Conservation (phyloP, 2,888 invertebrate genomes). For the Orthosia gracilis region DNA sequence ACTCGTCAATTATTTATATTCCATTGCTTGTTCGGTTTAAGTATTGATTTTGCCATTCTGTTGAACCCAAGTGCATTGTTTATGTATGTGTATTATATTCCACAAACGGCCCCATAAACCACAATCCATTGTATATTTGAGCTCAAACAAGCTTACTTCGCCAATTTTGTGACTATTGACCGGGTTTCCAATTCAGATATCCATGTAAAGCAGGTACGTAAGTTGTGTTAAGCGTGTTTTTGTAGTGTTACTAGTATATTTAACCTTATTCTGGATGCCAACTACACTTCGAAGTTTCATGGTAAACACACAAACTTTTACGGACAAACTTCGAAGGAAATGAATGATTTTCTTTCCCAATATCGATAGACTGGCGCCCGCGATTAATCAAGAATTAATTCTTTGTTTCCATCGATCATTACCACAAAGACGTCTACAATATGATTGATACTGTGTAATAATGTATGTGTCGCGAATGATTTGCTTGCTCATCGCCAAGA, state of each 20-base stretch:
- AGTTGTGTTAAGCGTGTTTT: slow-evolving; percentile 43
- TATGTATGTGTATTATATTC: slow-evolving; percentile 62
- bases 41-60: slow-evolving; percentile 80
- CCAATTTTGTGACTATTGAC: slow-evolving; percentile 66
- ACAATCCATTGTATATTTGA: slow-evolving; percentile 62
- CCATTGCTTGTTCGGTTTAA: slow-evolving; percentile 69
- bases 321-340: slow-evolving; percentile 25
- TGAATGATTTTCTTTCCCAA: slow-evolving; percentile 29
- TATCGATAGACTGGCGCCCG: slow-evolving; percentile 40
- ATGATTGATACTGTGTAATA: slow-evolving; percentile 66
- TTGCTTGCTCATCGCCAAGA: slow-evolving; percentile 30
- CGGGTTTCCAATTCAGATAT: slow-evolving; percentile 63
- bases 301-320: slow-evolving; percentile 22
- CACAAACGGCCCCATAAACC: slow-evolving; percentile 55
- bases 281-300: slow-evolving; percentile 4
- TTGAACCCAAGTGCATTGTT: slow-evolving; percentile 68
- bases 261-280: slow-evolving; percentile 1
- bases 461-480: slow-evolving; percentile 52
- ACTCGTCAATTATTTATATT: slow-evolving; percentile 75
- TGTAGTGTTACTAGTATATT: slow-evolving; percentile 30
- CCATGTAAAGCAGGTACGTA: slow-evolving; percentile 59
- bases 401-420: slow-evolving; percentile 67
- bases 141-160: slow-evolving; percentile 61
- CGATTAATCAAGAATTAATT: slow-evolving; percentile 59
- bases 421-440: slow-evolving; percentile 41